These are phyloP conservation scores for Phenganax marumi DNA, from an alignment of 92 coral and sea anemone species.

Conservation along the genomic window DNA sequence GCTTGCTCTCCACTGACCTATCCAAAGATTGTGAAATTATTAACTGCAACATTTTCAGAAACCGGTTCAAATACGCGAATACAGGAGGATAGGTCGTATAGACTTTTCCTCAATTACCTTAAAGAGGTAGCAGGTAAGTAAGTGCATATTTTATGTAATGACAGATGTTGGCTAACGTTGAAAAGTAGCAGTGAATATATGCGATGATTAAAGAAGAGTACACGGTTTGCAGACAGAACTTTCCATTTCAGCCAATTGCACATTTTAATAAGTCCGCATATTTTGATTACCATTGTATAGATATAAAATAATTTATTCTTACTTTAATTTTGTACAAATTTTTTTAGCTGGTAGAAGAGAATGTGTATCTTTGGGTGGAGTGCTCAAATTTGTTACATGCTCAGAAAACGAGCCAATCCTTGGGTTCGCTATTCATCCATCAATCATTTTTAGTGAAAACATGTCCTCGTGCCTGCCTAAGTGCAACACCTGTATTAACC, in stretches of 20 bases:
- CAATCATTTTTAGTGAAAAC: constrained; percentile 22
- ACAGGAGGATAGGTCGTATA: constrained; percentile 42
- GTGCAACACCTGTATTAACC: constrained; percentile 56
- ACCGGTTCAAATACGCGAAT: constrained; percentile 43
- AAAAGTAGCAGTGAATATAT: no score
- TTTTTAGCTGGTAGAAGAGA: constrained; percentile 57
- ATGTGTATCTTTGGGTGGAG: constrained; percentile 20
- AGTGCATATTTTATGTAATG: neutral
- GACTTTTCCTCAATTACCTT: constrained; percentile 55
- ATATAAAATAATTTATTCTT: no score
- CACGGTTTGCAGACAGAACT: no score
- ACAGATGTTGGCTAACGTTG: no score
- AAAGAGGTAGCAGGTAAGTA: constrained; percentile 65
- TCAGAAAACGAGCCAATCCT: constrained; percentile 54
- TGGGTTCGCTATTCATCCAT: constrained; percentile 48
- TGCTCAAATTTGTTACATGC: constrained; percentile 50
- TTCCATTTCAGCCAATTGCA: no score
- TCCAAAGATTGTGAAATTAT: constrained; percentile 48
- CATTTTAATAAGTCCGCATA: no score
- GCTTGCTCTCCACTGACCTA: constrained; percentile 40
- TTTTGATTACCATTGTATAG: no score
- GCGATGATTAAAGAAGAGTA: no score
- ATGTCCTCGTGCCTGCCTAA: constrained; percentile 51
- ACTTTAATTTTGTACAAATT: neutral
- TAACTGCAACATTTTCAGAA: constrained; percentile 38